Evolutionary conservation across 1,140 invertebrate genomes (phyloP).

Genomic region (Scaptodrosophila lebanonensis): DNA sequence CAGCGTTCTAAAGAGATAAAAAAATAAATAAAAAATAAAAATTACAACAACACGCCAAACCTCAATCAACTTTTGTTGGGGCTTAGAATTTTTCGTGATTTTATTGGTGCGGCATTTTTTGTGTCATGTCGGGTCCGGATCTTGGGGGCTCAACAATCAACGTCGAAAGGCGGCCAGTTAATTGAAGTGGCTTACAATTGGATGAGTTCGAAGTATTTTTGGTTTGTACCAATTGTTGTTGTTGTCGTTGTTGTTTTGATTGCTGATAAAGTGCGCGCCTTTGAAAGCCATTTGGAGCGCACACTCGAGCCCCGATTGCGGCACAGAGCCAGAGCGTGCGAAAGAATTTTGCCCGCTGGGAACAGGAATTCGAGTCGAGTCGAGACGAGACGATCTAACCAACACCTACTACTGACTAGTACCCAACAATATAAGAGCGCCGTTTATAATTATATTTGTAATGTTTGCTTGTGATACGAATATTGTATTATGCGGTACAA

Average conservation of each 20-base stretch:
- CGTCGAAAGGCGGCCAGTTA: constrained; percentile 36
- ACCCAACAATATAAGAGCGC: constrained; percentile 10
- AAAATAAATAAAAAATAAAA: constrained; percentile 48
- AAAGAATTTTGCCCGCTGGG: constrained; percentile 65
- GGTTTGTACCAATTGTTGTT: constrained; percentile 8
- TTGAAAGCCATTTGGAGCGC: constrained; percentile 16
- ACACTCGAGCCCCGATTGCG: background rate
- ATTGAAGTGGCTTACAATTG: constrained; percentile 60
- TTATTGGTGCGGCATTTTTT: constrained; percentile 4
- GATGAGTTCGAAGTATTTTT: constrained; percentile 56
- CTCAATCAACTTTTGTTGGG: background rate
- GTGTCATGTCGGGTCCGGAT: constrained; percentile 20
- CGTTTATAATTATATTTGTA: constrained; percentile 16
- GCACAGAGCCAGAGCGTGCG: constrained; percentile 40
- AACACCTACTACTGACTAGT: too few relatives aligned
- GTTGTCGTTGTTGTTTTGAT: constrained; percentile 24
- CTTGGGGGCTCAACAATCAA: constrained; percentile 46
- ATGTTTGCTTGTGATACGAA: constrained; percentile 11
- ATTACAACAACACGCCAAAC: constrained; percentile 43
- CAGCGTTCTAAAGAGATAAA: constrained; percentile 69
- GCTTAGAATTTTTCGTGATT: constrained; percentile 20
- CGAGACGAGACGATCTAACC: too few relatives aligned
- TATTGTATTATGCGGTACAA: constrained; percentile 28
- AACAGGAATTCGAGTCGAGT: too few relatives aligned
- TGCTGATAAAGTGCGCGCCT: constrained; percentile 51